Evolutionary conservation across 2,113 vertebrate genomes (phyloP), one percentile per base, ranked within the genome.

Genomic region (Anthoscopus minutus): DNA sequence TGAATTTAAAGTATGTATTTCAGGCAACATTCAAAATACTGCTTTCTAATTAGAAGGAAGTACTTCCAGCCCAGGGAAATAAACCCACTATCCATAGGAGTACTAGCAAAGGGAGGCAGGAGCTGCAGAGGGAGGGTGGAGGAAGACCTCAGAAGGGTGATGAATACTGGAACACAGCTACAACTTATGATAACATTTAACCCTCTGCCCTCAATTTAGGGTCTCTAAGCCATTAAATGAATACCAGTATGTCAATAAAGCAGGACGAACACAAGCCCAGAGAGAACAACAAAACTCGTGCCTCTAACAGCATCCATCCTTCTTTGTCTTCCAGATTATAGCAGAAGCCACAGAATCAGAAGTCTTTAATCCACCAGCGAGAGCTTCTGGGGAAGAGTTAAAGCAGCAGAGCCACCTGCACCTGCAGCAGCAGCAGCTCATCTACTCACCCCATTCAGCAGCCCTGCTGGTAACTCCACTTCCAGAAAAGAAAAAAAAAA

Each of bases 111-210:
- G 54, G 37, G 72, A 78, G 5, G 33, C 70, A 71, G 70, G 40
- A 66, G 61, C 31, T 28, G 70, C 33, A 40, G 37, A 64, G 57
- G 78, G 84, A 70, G 70, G 69, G 47, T 13, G n/a, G 51, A 69
- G 69, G 38, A 84, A 38, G 60, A 88, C 70, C 88, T 89, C 17
- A 1, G 28, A 80, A 93, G 85, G 83, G 78, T 96, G 94, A 97
- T 96, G 93, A 92, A 97, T 96, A 95, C 89, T 93, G 72, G 78
- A 93, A 96, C 95, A 97, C 89, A 91, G 95, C 93, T 92, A 94
- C 94, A 92, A 96, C 94, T 91, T 97, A 96, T 96, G 94, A 89
- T 95, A 96, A 95, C 95, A 91, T 97, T 97, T 97, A 97, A 97
- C 97, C 96, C 93, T 78, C 73, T 97, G 96, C 94, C 97, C 95